Percentiles rank a stretch among this genome's conserved stretches.
These are phyloP conservation scores for Hydrotaea cyrtoneurina DNA, from an alignment of 2,888 invertebrate genomes.

Conservation along the genomic window DNA sequence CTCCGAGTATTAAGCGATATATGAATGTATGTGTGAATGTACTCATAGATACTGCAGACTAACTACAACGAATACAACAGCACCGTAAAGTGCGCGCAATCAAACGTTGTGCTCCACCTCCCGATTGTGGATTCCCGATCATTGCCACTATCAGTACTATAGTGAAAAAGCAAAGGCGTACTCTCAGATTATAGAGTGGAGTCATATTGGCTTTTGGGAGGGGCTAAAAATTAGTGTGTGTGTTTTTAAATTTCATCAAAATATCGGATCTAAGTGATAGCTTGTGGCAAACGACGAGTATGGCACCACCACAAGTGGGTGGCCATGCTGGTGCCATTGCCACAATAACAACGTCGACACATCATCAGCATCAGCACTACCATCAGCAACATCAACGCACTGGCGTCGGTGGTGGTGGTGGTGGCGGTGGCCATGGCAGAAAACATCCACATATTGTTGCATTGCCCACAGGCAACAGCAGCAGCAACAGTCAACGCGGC, in stretches of 20 bases:
- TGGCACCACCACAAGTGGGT: slow-evolving; percentile 58
- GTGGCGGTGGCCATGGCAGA: slow-evolving; percentile 36
- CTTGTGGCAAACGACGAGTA: slow-evolving; percentile 74
- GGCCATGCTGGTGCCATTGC: slow-evolving; percentile 66
- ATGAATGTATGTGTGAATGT: not conserved
- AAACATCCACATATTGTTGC: slow-evolving; percentile 58
- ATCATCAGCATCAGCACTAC: slow-evolving; percentile 70
- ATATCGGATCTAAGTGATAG: slow-evolving; percentile 79
- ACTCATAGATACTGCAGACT: not conserved
- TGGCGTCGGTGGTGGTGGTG: slow-evolving; percentile 33
- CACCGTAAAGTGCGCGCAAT: not conserved
- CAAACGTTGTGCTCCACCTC: not conserved
- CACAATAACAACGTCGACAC: slow-evolving; percentile 61
- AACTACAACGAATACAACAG: not conserved
- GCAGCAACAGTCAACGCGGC: slow-evolving; percentile 69
- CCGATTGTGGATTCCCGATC: not conserved
- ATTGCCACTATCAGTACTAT: too few species aligned
- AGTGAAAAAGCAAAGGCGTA: not conserved
- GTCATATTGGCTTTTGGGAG: slow-evolving; percentile 6
- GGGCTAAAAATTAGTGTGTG: slow-evolving; percentile 4
- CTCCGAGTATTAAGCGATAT: not conserved
- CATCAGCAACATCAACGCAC: slow-evolving; percentile 67
- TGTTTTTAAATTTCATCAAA: slow-evolving; percentile 71
- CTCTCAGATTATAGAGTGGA: too few species aligned
- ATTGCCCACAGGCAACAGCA: slow-evolving; percentile 57